Conservation (phyloP, 1,140 invertebrate species). For the Catajapyx aquilonaris region DNA sequence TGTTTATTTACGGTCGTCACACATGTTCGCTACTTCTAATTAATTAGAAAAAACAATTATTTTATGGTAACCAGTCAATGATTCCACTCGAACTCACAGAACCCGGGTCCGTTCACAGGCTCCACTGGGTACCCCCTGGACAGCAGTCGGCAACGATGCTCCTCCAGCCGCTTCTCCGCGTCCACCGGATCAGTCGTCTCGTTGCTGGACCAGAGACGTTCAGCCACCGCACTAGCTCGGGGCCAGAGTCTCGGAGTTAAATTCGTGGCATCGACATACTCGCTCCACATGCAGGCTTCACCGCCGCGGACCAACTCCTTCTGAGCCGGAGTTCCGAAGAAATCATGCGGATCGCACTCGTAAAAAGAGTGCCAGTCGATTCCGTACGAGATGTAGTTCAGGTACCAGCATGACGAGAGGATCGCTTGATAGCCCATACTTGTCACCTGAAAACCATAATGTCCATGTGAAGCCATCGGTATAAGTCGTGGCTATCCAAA, state of each 20-base stretch:
- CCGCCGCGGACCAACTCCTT: conserved; percentile 22
- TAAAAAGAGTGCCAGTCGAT: conserved; percentile 33
- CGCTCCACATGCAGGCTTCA: conserved; percentile 38
- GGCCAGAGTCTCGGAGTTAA: conserved; percentile 22
- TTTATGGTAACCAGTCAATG: no score
- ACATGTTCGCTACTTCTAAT: no score
- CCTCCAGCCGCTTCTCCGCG: conserved; percentile 24
- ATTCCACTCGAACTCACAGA: no score
- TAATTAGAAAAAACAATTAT: no score
- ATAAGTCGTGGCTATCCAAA: neutral
- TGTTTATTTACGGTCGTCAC: no score
- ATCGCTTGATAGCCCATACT: conserved; percentile 22
- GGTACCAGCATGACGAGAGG: conserved; percentile 34
- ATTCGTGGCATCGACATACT: conserved; percentile 31
- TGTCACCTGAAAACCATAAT: conserved; percentile 14
- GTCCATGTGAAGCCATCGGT: neutral
- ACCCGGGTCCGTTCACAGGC: conserved; percentile 32
- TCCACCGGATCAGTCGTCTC: conserved; percentile 10
- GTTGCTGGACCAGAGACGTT: conserved; percentile 43
- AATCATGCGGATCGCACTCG: conserved; percentile 10
- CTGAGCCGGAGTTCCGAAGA: conserved; percentile 2
- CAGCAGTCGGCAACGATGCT: conserved; percentile 21
- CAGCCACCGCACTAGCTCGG: conserved; percentile 32
- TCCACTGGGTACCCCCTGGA: conserved; percentile 2
- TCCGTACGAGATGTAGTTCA: conserved; percentile 34